These are phyloP conservation scores for Melospiza georgiana DNA, from an alignment of 2,113 vertebrate species.

Conservation along the genomic window DNA sequence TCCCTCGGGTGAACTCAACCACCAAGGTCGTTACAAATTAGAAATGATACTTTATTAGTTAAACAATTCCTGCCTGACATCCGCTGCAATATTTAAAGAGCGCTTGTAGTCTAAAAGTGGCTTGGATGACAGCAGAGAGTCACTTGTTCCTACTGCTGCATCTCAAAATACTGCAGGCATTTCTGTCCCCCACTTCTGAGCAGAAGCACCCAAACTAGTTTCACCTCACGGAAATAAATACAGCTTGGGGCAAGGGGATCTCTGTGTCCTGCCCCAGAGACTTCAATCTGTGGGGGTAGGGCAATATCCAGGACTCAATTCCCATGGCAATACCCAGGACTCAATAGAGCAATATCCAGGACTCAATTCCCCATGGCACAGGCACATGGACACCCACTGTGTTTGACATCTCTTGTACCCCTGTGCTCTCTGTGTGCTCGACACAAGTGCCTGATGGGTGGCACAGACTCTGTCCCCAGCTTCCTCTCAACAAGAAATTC, in stretches of 20 bases:
- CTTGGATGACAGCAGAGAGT: background rate
- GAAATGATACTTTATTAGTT: slow-evolving; percentile 41
- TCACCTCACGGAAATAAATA: background rate
- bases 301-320: background rate
- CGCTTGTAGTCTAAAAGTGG: background rate
- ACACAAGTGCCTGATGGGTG: background rate
- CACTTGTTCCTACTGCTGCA: background rate
- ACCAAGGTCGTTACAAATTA: slow-evolving; percentile 41
- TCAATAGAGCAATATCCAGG: background rate
- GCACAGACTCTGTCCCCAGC: background rate
- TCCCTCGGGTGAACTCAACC: slow-evolving; percentile 17
- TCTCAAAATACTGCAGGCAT: background rate
- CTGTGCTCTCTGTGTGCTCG: background rate
- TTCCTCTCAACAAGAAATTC: background rate
- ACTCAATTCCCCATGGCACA: background rate
- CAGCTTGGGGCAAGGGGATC: background rate
- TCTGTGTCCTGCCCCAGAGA: background rate
- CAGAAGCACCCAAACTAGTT: background rate
- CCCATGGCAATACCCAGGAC: no score
- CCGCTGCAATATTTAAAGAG: slow-evolving; percentile 6
- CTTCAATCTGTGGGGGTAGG: background rate
- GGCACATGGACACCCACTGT: rapidly evolving
- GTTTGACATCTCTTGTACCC: rapidly evolving
- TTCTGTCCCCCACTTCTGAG: background rate
- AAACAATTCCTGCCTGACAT: slow-evolving; percentile 45